Evolutionary conservation across 2,888 invertebrate species (phyloP), one percentile per base, ranked within the genome.

Genomic region (Colostygia pectinataria): DNA sequence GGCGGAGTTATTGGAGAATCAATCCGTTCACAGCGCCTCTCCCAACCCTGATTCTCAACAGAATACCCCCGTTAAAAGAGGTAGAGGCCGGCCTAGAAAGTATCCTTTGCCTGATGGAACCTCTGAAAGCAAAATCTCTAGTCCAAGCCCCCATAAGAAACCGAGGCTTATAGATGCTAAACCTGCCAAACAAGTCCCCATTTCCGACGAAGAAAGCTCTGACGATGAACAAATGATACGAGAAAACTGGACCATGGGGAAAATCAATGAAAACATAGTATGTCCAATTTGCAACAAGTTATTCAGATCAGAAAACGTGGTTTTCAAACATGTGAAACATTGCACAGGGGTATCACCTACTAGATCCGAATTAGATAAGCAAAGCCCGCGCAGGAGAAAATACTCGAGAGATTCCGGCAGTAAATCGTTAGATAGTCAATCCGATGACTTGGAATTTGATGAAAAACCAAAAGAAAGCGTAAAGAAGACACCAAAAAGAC

Each of bases 181-280:
- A 61, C 49, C 61, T 1, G 39, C 54, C 12, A 82, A 77, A 60
- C 63, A 42, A 23, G 63, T 60, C 28, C 49, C 60, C 4, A 50
- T 56, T 12, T 69, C 67, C 1, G 77, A 76, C 23, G 80, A 82
- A 31, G 80, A 82, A 1, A 70, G 63, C 23, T 75, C 72, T 20
- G 83, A 80, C 34, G 78, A 76, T 20, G 60, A 58, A 36, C 81
- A 71, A 65, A 71, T 82, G 5, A 67, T 87, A 4, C 77, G 74
- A 66, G 88, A 86, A 71, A 89, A 89, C 64, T 90, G 89, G 90
- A 89, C 89, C 1, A 88, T 89, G 88, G 90, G 90, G n/a, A 90
- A 89, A 75, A 90, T 90, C 32, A 88, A 90, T 63, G 90, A 90
- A 63, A 88, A 90, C 53, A 90, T 91, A 31, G 79, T 90, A 12